Percentiles rank a stretch among this genome's conserved stretches.
Evolutionary conservation across 2,888 invertebrate species (phyloP).

Genomic region (Caenorhabditis japonica): DNA sequence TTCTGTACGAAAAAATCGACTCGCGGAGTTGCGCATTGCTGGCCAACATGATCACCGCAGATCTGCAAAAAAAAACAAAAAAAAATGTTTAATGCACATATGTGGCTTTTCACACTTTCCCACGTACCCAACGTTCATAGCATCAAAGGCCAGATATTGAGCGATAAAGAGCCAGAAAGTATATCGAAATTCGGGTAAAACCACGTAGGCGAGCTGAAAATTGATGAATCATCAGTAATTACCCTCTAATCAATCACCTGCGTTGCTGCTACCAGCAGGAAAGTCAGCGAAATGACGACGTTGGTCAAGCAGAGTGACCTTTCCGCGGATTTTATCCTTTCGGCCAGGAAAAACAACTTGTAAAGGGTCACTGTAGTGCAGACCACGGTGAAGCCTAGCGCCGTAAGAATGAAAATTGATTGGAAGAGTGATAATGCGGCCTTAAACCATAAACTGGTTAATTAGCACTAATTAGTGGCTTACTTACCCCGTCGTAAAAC

Average conservation of each 20-base stretch:
- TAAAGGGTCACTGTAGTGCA: constrained; percentile 14
- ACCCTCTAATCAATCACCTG: neutral
- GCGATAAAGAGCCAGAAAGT: neutral
- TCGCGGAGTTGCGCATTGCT: neutral
- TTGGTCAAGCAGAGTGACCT: constrained; percentile 13
- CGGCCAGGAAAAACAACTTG: neutral
- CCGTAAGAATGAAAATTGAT: constrained; percentile 10
- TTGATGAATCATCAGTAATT: neutral
- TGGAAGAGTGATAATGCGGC: constrained; percentile 25
- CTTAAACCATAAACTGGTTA: too few relatives aligned
- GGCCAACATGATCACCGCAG: neutral
- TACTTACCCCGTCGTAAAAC: too few relatives aligned
- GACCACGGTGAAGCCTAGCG: constrained; percentile 6
- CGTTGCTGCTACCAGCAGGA: constrained; percentile 5
- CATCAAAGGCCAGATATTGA: constrained; percentile 1
- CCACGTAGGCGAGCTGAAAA: neutral
- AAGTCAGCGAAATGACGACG: constrained; percentile 9
- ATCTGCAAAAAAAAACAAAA: too few relatives aligned
- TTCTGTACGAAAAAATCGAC: neutral
- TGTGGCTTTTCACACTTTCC: neutral
- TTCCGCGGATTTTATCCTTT: constrained; percentile 15
- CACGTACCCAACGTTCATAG: neutral
- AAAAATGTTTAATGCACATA: neutral
- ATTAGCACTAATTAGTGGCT: too few relatives aligned
- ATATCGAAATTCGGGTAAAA: neutral